Conservation (phyloP, 2,797 vertebrate species). For the Falco rusticolus region DNA sequence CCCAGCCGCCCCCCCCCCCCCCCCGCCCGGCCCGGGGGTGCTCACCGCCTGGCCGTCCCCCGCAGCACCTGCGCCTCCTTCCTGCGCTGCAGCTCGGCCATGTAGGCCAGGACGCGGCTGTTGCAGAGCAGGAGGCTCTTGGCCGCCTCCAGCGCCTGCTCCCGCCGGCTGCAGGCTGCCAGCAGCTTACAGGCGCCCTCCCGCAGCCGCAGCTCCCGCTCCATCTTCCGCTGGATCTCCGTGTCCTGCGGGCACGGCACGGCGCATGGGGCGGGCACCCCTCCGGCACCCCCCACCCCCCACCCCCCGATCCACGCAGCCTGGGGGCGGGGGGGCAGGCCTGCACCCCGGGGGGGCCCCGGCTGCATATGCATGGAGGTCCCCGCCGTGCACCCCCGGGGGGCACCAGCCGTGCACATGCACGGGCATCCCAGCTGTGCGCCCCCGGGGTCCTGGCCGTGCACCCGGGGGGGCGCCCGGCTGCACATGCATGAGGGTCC, state of each 20-base stretch:
- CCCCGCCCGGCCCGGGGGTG: not conserved
- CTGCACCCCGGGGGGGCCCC: no score
- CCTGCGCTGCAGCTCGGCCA: conserved; percentile 93
- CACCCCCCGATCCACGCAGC: no score
- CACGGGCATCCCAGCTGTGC: not conserved
- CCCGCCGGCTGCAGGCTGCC: conserved; percentile 90
- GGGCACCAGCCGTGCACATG: no score
- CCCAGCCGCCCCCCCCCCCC: not conserved
- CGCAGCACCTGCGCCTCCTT: conserved; percentile 92
- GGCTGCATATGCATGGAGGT: no score
- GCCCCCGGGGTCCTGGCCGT: no score
- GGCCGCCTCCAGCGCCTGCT: conserved; percentile 90
- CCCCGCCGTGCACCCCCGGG: no score
- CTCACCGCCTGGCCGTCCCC: conserved; percentile 80
- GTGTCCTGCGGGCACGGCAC: conserved; percentile 82
- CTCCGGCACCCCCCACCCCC: no score
- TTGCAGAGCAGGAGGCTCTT: conserved; percentile 92
- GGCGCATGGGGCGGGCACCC: no score
- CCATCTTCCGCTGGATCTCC: conserved; percentile 92
- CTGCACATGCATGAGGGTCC: no score
- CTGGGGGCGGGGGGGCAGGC: no score
- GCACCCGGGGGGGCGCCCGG: no score
- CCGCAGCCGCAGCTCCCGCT: conserved; percentile 94
- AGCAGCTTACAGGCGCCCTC: conserved; percentile 92
- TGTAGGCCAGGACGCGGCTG: conserved; percentile 91